phyloP scores from a whole-genome alignment of 2,797 vertebrate species.

The Arnoldichthys spilopterus region DNA sequence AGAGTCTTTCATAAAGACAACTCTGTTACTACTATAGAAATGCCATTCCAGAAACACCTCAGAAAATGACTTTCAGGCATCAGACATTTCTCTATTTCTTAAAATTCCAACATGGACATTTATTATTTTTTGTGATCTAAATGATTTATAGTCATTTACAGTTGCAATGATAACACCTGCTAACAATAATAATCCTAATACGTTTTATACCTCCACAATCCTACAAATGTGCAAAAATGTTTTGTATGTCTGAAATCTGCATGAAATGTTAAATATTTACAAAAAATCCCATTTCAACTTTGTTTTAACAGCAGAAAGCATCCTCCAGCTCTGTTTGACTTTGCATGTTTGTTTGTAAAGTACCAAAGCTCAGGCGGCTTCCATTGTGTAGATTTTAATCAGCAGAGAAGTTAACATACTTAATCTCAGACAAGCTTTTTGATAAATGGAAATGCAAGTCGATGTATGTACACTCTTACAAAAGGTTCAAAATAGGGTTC shows the following conservation, averaged over 20 bases:
- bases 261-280: background rate
- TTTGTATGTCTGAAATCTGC: too few species aligned
- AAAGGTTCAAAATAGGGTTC: too few species aligned
- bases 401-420: background rate
- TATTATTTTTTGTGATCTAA: background rate
- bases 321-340: background rate
- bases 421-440: too few species aligned
- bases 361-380: background rate
- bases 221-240: background rate
- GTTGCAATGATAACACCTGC: too few species aligned
- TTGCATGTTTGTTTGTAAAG: background rate
- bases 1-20: conserved; percentile 3
- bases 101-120: background rate
- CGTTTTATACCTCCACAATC: background rate
- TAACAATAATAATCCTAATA: too few species aligned
- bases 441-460: too few species aligned
- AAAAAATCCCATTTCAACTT: too few species aligned
- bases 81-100: background rate
- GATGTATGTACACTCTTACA: too few species aligned
- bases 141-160: too few species aligned
- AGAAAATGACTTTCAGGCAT: background rate
- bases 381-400: background rate
- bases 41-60: background rate
- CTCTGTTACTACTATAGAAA: conserved; percentile 17
- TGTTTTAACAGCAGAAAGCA: background rate